Base-by-base conservation (phyloP, 2,888 invertebrate species). In the Xylophagus ater region DNA sequence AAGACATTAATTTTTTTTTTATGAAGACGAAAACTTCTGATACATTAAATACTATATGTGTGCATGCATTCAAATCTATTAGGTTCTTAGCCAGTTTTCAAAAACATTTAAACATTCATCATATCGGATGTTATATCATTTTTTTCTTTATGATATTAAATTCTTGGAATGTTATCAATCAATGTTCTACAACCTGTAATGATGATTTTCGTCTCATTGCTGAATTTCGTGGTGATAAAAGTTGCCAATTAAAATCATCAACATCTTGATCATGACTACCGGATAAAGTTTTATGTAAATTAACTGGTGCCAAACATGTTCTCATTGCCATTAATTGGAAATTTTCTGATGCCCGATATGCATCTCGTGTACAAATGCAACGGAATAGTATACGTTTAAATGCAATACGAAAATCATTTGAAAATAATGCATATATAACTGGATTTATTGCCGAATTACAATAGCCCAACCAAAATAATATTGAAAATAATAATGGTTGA, bases 361-460 rank as follows among this genome's bases (percentile, higher is more conserved):
- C 62, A 34, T 60, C 61, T 32, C 60, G 52, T 1, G 62, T 76
- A 62, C 84, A 86, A 56, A 85, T 77, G 55, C 84, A 86, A 51
- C 81, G 78, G 65, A 88, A 89, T 49, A 93, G 78, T 49, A 94
- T 89, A 49, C 84, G 78, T 65, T 89, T 89, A 69, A 94, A 94
- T 32, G 93, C 93, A 58, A 85, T 86, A 47, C 93, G 78, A 67
- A 93, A 94, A 66, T 94, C 93, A 61, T 87, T 84, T 34, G 90
- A 89, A 67, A 93, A 93, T 42, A 92, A 73, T 3, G 92, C 93
- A 63, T 94, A 94, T 48, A 94, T 90, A 51, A 89, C 76, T 0
- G 94, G 94, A 61, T 94, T 96, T 51, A 94, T 82, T 25, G 93
- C 94, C 4, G 90, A 90, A 65, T 96, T 96, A 68, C 92, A 90